phyloP scores from a whole-genome alignment of 2,888 invertebrate genomes.

The Sussaba pulchella region DNA sequence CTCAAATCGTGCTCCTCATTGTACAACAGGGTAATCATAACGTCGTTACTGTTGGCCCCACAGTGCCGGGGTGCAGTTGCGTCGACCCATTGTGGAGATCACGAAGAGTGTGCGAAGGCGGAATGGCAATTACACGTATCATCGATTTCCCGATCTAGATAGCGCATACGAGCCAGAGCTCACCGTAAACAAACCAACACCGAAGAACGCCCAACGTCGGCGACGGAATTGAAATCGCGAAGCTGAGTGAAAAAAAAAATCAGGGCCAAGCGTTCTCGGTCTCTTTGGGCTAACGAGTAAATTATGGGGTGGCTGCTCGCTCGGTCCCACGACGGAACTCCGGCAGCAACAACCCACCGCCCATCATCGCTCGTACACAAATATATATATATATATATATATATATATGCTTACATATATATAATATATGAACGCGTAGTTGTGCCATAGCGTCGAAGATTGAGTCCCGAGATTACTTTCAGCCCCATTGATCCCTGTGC shows the following conservation, averaged over 20 bases:
- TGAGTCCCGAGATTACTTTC: slow-evolving; percentile 80
- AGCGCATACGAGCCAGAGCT: slow-evolving; percentile 58
- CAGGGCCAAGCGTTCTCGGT: slow-evolving; percentile 49
- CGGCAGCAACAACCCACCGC: slow-evolving; percentile 48
- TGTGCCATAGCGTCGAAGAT: slow-evolving; percentile 72
- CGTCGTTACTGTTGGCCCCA: slow-evolving; percentile 57
- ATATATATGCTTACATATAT: slow-evolving; percentile 13
- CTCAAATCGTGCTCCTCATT: slow-evolving; percentile 4
- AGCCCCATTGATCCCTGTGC: slow-evolving; percentile 77
- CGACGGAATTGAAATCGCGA: slow-evolving; percentile 72
- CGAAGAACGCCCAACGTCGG: slow-evolving; percentile 38
- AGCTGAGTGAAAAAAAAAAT: slow-evolving; percentile 59
- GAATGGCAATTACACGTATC: slow-evolving; percentile 75
- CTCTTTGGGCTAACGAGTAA: slow-evolving; percentile 80
- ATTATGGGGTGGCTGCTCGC: slow-evolving; percentile 81
- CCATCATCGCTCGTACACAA: background rate
- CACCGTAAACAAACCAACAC: slow-evolving; percentile 74
- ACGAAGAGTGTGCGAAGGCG: slow-evolving; percentile 56
- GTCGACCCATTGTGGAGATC: slow-evolving; percentile 47
- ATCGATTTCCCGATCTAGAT: slow-evolving; percentile 75
- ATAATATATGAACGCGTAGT: slow-evolving; percentile 35
- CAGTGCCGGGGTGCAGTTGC: slow-evolving; percentile 33
- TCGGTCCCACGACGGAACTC: slow-evolving; percentile 69
- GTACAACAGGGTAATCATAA: slow-evolving; percentile 46
- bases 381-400: too few species aligned